Percentiles rank a stretch among this genome's conserved stretches.
These are phyloP conservation scores for Nettapus auritus DNA, from an alignment of 2,113 vertebrate genomes.

Conservation along the genomic window DNA sequence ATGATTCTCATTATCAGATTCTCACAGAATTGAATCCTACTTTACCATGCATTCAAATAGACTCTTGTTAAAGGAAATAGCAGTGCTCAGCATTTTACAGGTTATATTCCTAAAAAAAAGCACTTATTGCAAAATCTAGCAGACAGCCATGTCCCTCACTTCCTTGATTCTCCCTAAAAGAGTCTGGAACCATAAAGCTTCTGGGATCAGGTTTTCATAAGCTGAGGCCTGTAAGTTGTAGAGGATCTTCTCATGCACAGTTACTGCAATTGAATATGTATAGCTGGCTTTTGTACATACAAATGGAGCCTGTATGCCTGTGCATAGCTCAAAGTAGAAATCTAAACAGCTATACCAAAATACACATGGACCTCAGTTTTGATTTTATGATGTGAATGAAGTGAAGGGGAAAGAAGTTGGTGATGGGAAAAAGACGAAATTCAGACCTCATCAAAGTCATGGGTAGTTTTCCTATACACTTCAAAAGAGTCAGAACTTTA, in stretches of 20 bases:
- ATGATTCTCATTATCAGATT: neutral
- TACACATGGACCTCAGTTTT: neutral
- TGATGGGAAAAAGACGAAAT: constrained; percentile 46
- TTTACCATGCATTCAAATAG: constrained; percentile 7
- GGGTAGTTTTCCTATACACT: constrained; percentile 44
- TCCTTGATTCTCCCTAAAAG: neutral
- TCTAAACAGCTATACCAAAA: constrained; percentile 17
- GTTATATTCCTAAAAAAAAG: constrained; percentile 20
- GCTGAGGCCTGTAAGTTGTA: constrained; percentile 18
- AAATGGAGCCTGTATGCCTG: neutral
- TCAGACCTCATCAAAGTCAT: constrained; percentile 59
- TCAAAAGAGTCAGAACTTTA: constrained; percentile 50
- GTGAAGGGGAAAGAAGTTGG: constrained; percentile 1
- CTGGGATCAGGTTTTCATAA: constrained; percentile 43
- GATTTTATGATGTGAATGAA: constrained; percentile 49
- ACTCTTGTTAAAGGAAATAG: neutral
- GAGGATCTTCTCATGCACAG: constrained; percentile 34
- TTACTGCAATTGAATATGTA: constrained; percentile 49
- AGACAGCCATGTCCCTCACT: neutral
- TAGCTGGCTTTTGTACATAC: constrained; percentile 18
- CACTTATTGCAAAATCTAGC: neutral
- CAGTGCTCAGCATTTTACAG: neutral
- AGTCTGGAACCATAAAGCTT: constrained; percentile 4
- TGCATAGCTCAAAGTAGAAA: neutral
- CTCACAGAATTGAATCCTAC: neutral